These are phyloP conservation scores for Heliconius ethilla DNA, from an alignment of 2,888 invertebrate genomes.

Conservation along the genomic window DNA sequence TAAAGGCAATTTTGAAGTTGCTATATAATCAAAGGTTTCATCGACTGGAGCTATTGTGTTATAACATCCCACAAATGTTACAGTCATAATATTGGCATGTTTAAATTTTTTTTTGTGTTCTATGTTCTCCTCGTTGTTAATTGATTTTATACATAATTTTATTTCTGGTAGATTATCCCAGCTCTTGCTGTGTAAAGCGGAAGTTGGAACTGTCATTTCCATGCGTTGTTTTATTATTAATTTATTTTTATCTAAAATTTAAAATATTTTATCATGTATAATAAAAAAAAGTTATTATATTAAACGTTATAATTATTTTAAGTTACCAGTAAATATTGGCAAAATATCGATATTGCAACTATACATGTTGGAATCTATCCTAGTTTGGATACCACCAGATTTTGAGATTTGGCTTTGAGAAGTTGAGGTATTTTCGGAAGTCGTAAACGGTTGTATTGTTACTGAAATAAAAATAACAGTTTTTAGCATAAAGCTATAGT, in stretches of 20 bases:
- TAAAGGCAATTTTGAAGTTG: constrained; percentile 60
- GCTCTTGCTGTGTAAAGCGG: constrained; percentile 58
- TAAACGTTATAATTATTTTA: neutral
- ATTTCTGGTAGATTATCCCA: constrained; percentile 72
- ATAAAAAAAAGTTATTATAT: neutral
- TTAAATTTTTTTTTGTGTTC: constrained; percentile 59
- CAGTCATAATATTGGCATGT: constrained; percentile 61
- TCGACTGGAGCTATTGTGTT: constrained; percentile 61
- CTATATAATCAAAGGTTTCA: constrained; percentile 55
- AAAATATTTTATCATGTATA: neutral
- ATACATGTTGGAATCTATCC: constrained; percentile 50
- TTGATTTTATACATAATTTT: constrained; percentile 56
- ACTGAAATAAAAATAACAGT: constrained; percentile 51
- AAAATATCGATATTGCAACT: constrained; percentile 72
- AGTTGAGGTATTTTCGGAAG: constrained; percentile 40
- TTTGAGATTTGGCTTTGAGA: constrained; percentile 27
- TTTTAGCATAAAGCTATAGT: neutral
- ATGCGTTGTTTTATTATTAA: constrained; percentile 61
- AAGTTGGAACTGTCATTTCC: constrained; percentile 59
- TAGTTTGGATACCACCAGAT: neutral
- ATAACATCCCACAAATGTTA: constrained; percentile 66
- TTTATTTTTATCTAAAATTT: constrained; percentile 56
- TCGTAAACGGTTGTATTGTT: constrained; percentile 54
- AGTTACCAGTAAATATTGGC: constrained; percentile 51
- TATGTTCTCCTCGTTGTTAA: constrained; percentile 53